Evolutionary conservation across 2,113 vertebrate genomes (phyloP).

Genomic region (Procavia capensis): DNA sequence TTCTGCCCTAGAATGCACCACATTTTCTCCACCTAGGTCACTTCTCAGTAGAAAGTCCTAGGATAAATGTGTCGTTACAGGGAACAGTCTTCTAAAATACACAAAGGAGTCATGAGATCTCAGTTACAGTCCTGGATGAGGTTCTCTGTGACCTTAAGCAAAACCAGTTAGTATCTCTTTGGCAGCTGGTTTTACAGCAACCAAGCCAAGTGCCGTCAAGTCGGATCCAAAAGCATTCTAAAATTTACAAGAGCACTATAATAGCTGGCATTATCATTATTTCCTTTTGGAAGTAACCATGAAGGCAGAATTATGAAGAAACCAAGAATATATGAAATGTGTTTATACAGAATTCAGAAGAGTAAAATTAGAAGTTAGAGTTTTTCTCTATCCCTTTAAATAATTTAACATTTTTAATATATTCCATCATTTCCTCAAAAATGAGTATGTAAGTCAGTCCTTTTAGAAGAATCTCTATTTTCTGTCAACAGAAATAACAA

Average conservation of each 20-base stretch:
- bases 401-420: not conserved
- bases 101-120: not conserved
- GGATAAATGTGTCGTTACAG: not conserved
- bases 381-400: not conserved
- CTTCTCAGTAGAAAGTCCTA: not conserved
- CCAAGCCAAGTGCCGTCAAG: too few relatives aligned
- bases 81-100: not conserved
- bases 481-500: not conserved
- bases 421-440: not conserved
- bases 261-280: not conserved
- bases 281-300: not conserved
- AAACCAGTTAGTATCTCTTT: not conserved
- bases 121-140: not conserved
- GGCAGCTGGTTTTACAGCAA: not conserved
- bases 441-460: not conserved
- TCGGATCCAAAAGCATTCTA: not conserved
- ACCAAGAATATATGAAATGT: not conserved
- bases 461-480: not conserved
- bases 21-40: not conserved
- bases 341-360: not conserved
- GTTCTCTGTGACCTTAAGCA: not conserved
- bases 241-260: not conserved
- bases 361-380: not conserved
- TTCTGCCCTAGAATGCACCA: not conserved
- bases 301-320: conserved; percentile 9